These are phyloP conservation scores for Drosophila parabipectinata DNA, from an alignment of 1,140 invertebrate species.

Conservation along the genomic window DNA sequence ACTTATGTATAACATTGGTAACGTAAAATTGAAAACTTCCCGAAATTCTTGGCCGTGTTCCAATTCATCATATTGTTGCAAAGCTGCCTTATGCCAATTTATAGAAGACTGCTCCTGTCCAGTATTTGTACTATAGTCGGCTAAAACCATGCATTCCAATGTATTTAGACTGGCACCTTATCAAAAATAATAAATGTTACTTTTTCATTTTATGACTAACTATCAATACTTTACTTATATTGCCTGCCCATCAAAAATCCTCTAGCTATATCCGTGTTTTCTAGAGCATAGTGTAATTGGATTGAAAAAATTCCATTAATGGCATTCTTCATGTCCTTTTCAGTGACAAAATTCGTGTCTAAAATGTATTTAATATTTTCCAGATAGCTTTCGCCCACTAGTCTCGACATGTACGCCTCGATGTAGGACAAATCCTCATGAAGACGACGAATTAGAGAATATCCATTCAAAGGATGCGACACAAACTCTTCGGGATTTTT, in stretches of 20 bases:
- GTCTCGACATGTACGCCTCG: conserved; percentile 30
- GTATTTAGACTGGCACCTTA: conserved; percentile 15
- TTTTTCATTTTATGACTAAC: no score
- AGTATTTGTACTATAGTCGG: not conserved
- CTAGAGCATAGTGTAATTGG: conserved; percentile 18
- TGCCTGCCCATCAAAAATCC: conserved; percentile 26
- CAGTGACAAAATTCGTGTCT: not conserved
- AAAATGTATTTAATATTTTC: conserved; percentile 8
- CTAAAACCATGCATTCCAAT: conserved; percentile 25
- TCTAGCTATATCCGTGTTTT: conserved; percentile 19
- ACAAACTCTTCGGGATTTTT: conserved; percentile 14
- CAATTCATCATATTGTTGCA: conserved; percentile 9
- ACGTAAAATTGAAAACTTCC: conserved; percentile 10
- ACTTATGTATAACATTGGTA: conserved; percentile 14
- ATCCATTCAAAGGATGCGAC: conserved; percentile 43
- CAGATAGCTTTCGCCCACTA: not conserved
- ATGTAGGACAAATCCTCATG: conserved; percentile 48
- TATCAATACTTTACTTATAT: conserved; percentile 27
- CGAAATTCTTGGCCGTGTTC: conserved; percentile 14
- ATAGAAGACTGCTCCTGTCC: not conserved
- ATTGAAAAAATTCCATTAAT: conserved; percentile 10
- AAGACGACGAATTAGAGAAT: conserved; percentile 40
- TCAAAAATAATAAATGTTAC: not conserved
- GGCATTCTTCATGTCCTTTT: conserved; percentile 30
- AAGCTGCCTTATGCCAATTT: conserved; percentile 21